Evolutionary conservation across 2,888 invertebrate genomes (phyloP).

Genomic region (Mongoloraphidia duomilia): DNA sequence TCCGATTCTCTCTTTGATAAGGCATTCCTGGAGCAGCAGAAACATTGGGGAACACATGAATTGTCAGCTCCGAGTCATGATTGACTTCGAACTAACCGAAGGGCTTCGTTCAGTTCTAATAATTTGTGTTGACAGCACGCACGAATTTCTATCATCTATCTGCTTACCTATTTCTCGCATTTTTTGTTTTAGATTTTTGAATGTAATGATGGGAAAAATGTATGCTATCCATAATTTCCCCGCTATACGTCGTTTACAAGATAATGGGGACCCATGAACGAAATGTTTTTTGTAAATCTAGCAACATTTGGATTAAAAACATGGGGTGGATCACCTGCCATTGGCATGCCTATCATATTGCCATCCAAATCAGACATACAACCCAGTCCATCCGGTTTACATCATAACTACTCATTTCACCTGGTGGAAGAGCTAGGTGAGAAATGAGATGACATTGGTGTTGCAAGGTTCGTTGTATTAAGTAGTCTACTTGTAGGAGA

Average conservation of each 20-base stretch:
- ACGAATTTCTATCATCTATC: no score
- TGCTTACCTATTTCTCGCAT: no score
- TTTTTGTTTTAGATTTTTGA: no score
- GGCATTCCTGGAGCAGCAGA: conserved; percentile 95
- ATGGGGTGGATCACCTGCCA: conserved; percentile 22
- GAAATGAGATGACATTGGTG: conserved; percentile 49
- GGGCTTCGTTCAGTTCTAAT: no score
- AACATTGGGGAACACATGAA: conserved; percentile 98
- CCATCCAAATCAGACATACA: conserved; percentile 19
- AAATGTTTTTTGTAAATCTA: conserved; percentile 32
- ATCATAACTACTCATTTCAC: conserved; percentile 26
- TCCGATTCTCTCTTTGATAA: conserved; percentile 94
- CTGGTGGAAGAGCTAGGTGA: conserved; percentile 34
- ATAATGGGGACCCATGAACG: conserved; percentile 29
- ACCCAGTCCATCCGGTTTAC: conserved; percentile 25
- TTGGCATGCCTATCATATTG: conserved; percentile 26
- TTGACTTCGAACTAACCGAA: no score
- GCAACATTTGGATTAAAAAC: conserved; percentile 32
- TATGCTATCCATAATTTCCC: no score
- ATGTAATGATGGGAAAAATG: no score
- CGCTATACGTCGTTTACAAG: no score
- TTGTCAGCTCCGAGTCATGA: no score
- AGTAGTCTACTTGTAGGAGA: conserved; percentile 36
- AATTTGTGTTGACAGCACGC: no score
- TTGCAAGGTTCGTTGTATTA: conserved; percentile 57